These are phyloP conservation scores for Sphecodes monilicornis DNA, from an alignment of 2,888 invertebrate species.

Conservation along the genomic window DNA sequence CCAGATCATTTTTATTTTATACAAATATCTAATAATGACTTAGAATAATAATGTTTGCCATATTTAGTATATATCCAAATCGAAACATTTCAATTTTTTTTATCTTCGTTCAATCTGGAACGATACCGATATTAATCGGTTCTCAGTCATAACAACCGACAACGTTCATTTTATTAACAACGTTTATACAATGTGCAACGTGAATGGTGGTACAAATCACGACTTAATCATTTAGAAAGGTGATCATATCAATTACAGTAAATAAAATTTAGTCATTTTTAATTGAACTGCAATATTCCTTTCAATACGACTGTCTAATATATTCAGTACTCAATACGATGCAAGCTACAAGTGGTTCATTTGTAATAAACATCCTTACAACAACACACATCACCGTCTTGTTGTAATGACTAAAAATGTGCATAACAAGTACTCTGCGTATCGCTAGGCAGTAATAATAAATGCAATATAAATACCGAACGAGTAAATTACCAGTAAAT, in stretches of 20 bases:
- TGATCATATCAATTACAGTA: neutral
- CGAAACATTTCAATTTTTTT: neutral
- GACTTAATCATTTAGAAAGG: neutral
- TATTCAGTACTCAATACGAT: too few species aligned
- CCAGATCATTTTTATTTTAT: neutral
- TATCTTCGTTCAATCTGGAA: neutral
- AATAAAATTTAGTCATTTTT: neutral
- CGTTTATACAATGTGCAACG: neutral
- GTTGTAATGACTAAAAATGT: neutral
- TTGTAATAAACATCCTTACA: neutral
- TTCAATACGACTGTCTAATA: neutral
- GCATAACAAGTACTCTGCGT: neutral
- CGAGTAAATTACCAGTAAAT: neutral
- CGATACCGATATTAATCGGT: neutral
- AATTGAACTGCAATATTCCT: neutral
- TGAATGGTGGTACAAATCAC: neutral
- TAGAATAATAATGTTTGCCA: too few species aligned
- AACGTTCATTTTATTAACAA: neutral
- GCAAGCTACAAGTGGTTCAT: neutral
- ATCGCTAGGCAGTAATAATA: neutral
- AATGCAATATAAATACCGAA: neutral
- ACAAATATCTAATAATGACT: too few species aligned
- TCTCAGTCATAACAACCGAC: neutral
- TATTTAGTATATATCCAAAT: neutral
- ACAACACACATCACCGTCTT: neutral